Evolutionary conservation across 2,113 vertebrate species (phyloP), one percentile per base, ranked within the genome.

Genomic region (Panthera leo): DNA sequence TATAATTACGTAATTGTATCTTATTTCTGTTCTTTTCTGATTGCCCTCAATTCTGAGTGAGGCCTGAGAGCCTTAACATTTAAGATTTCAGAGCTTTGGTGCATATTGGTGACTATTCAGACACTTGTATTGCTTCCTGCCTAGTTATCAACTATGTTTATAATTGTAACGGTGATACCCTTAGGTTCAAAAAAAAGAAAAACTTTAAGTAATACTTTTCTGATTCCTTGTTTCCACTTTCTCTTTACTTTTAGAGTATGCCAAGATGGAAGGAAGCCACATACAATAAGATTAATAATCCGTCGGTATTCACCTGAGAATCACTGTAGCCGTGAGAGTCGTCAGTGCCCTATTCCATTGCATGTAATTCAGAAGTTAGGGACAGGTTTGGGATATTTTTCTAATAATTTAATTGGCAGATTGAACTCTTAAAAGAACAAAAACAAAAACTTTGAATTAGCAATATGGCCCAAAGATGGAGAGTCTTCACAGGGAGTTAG

Each of bases 201-300:
- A 86, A 73, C 31, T 48, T 82, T 83, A 86, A 70, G 27, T 61
- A 68, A 36, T 84, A 29, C 9, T 75, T 80, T 84, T 83, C 27
- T 82, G 82, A 88, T 90, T 90, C 14, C 9, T 63, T 83, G 14
- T 93, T 91, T 85, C 15, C 2, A 2, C 29, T 86, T 48, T 0
- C 84, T 61, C 5, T 48, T 42, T 95, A 29, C 94, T 94, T 85
- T 2, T 39, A 99, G 99, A 91, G 98, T 99, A 98, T 55, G 91
- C 89, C 99, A 98, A 71, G 99, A 99, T 36, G 99, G 99, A 85
- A 99, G 99, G 90, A 99, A 98, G 79, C 99, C 99, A 0, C 99
- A 99, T 90, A 99, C 99, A 2, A 36, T 99, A 48, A 98, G 99
- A 19, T 95, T 99, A 75, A 98, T 98, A 31, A 98, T 99, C 48